These are phyloP conservation scores for Drosophila histrio DNA, from an alignment of 2,888 invertebrate species.

Conservation along the genomic window DNA sequence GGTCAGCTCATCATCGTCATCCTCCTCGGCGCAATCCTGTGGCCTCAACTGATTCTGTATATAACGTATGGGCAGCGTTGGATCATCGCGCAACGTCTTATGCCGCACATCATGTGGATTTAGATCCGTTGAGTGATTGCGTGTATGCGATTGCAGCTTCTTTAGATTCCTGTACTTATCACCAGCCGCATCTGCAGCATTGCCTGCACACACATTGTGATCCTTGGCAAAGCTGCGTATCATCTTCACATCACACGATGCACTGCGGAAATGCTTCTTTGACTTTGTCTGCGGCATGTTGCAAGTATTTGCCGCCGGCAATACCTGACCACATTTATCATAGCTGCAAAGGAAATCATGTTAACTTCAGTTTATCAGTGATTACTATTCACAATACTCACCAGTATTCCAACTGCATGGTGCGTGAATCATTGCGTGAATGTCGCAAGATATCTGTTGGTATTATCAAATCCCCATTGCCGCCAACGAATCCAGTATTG, in stretches of 20 bases:
- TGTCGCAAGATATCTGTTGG: conserved; percentile 84
- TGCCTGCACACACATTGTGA: conserved; percentile 64
- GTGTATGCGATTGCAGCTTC: conserved; percentile 83
- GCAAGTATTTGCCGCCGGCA: conserved; percentile 52
- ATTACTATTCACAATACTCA: conserved; percentile 59
- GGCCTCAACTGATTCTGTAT: conserved; percentile 83
- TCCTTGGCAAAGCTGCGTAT: conserved; percentile 83
- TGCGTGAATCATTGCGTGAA: conserved; percentile 87
- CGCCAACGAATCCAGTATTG: conserved; percentile 77
- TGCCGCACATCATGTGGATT: conserved; percentile 82
- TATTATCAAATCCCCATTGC: conserved; percentile 80
- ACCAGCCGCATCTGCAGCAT: conserved; percentile 52
- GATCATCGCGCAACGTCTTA: conserved; percentile 78
- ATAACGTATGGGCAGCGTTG: conserved; percentile 82
- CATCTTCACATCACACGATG: conserved; percentile 84
- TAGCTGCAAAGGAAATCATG: conserved; percentile 62
- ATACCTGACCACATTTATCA: conserved; percentile 82
- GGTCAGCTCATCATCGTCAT: conserved; percentile 82
- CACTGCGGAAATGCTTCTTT: conserved; percentile 84
- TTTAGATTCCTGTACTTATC: conserved; percentile 82
- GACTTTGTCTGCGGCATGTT: conserved; percentile 82
- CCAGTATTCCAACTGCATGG: conserved; percentile 87
- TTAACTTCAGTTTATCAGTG: neutral
- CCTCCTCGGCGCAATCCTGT: conserved; percentile 73
- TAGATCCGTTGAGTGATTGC: conserved; percentile 84